Conservation (phyloP, 2,888 invertebrate species). For the Cephus pulcher region DNA sequence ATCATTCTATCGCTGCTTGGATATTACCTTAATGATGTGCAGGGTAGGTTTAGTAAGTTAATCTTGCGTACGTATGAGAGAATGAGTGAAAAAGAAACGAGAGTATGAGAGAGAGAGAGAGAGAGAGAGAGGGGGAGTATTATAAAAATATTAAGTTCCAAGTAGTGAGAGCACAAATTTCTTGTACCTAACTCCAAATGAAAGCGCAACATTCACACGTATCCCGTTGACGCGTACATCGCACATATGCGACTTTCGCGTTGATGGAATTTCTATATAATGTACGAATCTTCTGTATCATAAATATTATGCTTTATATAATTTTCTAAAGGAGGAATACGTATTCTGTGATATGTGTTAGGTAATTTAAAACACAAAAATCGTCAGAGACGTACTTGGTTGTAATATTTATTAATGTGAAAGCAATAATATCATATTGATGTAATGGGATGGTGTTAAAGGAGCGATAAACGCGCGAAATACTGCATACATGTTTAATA, state of each 20-base stretch:
- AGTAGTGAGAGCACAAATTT: conserved; percentile 25
- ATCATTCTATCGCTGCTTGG: not conserved
- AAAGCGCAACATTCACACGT: conserved; percentile 15
- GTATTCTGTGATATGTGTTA: conserved; percentile 65
- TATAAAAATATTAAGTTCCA: conserved; percentile 10
- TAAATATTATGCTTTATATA: conserved; percentile 45
- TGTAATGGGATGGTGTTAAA: not conserved
- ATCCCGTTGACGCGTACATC: conserved; percentile 1
- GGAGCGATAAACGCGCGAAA: conserved; percentile 1
- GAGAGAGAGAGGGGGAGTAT: not conserved
- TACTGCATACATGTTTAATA: not conserved
- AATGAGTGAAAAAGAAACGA: not conserved
- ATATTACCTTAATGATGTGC: not conserved
- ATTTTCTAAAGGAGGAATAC: conserved; percentile 46
- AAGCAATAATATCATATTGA: conserved; percentile 29
- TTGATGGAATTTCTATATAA: conserved; percentile 10
- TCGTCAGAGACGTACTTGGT: conserved; percentile 48
- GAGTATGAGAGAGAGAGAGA: not conserved
- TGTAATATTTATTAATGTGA: conserved; percentile 47
- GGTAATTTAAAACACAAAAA: conserved; percentile 52
- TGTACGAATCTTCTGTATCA: conserved; percentile 33
- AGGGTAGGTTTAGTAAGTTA: not conserved
- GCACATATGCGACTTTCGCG: not conserved
- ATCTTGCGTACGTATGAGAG: not conserved
- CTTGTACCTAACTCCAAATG: conserved; percentile 17